phyloP scores from a whole-genome alignment of 1,140 invertebrate species.

The Aphaenogaster rudis region DNA sequence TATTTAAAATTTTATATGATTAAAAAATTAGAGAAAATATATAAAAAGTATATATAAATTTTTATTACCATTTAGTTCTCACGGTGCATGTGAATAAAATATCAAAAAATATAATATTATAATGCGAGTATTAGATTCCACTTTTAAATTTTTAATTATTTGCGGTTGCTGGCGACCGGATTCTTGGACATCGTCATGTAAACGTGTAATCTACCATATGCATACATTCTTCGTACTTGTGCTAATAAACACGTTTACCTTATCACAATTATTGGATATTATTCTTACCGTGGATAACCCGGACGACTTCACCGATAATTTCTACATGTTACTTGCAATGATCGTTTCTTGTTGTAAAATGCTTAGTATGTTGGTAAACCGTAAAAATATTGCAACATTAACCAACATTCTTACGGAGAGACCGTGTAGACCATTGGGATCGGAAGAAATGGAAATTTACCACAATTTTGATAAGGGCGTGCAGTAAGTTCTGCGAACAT shows the following conservation, averaged over 20 bases:
- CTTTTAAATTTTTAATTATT: slow-evolving; percentile 55
- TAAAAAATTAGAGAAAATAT: neutral
- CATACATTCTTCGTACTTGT: slow-evolving; percentile 16
- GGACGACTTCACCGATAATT: slow-evolving; percentile 68
- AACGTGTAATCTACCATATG: neutral
- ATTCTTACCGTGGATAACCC: slow-evolving; percentile 56
- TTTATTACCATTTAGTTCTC: neutral
- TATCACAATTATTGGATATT: slow-evolving; percentile 42
- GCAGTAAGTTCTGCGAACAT: slow-evolving; percentile 56
- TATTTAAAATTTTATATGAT: neutral
- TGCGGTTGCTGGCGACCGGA: slow-evolving; percentile 56
- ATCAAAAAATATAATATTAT: neutral
- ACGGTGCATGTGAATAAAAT: neutral
- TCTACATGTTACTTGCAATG: slow-evolving; percentile 65
- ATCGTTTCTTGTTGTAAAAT: slow-evolving; percentile 59
- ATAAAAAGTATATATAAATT: neutral
- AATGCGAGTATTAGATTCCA: slow-evolving; percentile 43
- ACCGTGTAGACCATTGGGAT: slow-evolving; percentile 50
- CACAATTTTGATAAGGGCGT: slow-evolving; percentile 48
- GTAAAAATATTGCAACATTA: slow-evolving; percentile 54
- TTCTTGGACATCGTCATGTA: slow-evolving; percentile 18
- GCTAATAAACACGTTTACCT: slow-evolving; percentile 26
- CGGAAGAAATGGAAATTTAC: slow-evolving; percentile 64
- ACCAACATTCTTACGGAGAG: slow-evolving; percentile 27
- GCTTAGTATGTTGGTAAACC: slow-evolving; percentile 40